Evolutionary conservation across 2,113 vertebrate species (phyloP).

Genomic region (Carollia perspicillata): DNA sequence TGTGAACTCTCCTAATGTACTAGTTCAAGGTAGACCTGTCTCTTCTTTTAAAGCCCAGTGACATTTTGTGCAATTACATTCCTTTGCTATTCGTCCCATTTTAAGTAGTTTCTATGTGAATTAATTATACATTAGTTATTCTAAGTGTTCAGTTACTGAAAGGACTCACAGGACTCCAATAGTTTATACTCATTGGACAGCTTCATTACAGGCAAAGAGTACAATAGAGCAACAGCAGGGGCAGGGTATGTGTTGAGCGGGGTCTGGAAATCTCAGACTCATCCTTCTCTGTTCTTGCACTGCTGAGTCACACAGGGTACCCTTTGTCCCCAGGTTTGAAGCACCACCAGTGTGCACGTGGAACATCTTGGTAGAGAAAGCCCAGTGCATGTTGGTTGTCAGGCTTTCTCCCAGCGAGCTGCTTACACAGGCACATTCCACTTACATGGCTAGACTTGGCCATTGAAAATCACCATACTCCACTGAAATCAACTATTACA

Average conservation of each 20-base stretch:
- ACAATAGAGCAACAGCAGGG: neutral
- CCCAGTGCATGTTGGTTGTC: neutral
- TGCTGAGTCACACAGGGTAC: neutral
- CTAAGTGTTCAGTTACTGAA: neutral
- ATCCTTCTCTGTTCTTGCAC: neutral
- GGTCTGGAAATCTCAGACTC: neutral
- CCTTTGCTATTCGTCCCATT: neutral
- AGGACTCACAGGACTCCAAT: neutral
- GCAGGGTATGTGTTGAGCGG: neutral
- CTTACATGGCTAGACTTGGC: neutral
- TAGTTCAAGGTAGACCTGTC: neutral
- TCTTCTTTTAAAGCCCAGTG: neutral
- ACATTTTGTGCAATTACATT: neutral
- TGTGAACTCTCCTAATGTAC: neutral
- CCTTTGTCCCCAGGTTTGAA: neutral
- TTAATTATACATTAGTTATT: neutral
- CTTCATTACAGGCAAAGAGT: neutral
- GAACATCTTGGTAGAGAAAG: neutral
- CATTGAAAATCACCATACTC: neutral
- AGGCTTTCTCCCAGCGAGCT: neutral
- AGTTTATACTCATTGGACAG: neutral
- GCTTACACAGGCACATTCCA: neutral
- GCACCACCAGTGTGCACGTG: neutral
- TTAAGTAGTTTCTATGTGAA: neutral
- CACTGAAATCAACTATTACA: constrained; percentile 6